Evolutionary conservation across 2,797 vertebrate species (phyloP).

Genomic region (Eulemur rubriventer): DNA sequence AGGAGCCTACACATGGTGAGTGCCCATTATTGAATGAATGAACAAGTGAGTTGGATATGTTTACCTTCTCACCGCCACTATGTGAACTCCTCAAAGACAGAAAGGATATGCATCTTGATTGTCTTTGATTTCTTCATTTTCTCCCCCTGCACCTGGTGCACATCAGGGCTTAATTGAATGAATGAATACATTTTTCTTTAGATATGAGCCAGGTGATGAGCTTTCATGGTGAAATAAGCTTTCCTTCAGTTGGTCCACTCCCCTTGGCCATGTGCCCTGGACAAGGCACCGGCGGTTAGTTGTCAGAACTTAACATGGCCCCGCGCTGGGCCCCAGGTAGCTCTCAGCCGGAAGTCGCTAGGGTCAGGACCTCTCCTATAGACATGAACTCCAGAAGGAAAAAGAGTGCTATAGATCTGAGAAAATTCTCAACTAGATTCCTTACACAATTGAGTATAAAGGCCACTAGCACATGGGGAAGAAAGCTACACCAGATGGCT

Average conservation of each 20-base stretch:
- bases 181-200: conserved; percentile 6
- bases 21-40: not conserved
- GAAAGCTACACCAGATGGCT: conserved; percentile 59
- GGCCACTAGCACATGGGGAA: not conserved
- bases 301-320: not conserved
- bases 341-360: not conserved
- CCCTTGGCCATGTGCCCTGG: not conserved
- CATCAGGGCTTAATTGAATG: not conserved
- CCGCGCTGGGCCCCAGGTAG: not conserved
- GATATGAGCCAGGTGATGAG: not conserved
- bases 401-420: conserved; percentile 37
- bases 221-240: conserved; percentile 1
- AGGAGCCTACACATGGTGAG: not conserved
- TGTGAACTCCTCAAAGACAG: not conserved
- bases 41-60: not conserved
- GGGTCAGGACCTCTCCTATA: not conserved
- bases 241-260: not conserved
- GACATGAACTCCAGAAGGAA: conserved; percentile 39
- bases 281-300: not conserved
- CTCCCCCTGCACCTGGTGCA: not conserved
- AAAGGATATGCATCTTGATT: not conserved
- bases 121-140: not conserved
- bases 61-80: not conserved
- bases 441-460: conserved; percentile 26
- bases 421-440: conserved; percentile 49